A percentile compares a stretch with the other conserved stretches of the same genome.
Conservation (phyloP, 2,797 vertebrate genomes). For the Phalloptychus januarius region DNA sequence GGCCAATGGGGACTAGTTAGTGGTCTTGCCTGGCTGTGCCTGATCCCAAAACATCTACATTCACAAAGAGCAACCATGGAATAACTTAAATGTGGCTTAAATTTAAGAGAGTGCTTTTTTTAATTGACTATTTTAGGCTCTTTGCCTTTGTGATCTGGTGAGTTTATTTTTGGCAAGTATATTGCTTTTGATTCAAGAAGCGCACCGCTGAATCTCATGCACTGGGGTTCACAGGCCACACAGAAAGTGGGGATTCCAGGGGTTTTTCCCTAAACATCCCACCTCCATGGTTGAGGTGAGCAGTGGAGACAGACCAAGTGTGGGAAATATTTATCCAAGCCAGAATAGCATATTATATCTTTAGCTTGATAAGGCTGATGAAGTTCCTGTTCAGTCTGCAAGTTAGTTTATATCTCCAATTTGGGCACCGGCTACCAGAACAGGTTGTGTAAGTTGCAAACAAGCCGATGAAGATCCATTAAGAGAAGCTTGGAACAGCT, state of each 20-base stretch:
- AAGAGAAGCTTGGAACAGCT: not conserved
- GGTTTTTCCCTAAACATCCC: slow-evolving; percentile 61
- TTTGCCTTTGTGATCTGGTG: not conserved
- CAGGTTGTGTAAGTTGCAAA: not conserved
- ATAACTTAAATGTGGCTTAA: not conserved
- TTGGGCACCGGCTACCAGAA: not conserved
- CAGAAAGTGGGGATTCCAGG: slow-evolving; percentile 55
- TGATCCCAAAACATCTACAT: slow-evolving; percentile 26
- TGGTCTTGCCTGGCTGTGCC: slow-evolving; percentile 51
- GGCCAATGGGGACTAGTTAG: slow-evolving; percentile 69
- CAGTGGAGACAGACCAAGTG: slow-evolving; percentile 52
- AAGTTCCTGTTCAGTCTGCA: slow-evolving; percentile 44
- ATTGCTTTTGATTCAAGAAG: not conserved
- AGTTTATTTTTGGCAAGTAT: not conserved
- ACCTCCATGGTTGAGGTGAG: slow-evolving; percentile 71
- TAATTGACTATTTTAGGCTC: not conserved
- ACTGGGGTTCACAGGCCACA: slow-evolving; percentile 62
- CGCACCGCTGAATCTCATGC: slow-evolving; percentile 4
- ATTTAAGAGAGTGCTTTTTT: too few relatives aligned
- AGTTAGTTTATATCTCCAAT: not conserved
- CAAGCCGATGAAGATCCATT: not conserved
- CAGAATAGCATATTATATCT: slow-evolving; percentile 38
- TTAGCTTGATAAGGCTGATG: slow-evolving; percentile 36
- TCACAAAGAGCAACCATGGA: slow-evolving; percentile 20
- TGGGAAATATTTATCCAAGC: slow-evolving; percentile 59